Percentiles rank a stretch among this genome's conserved stretches.
These are phyloP conservation scores for Colistium nudipinnis DNA, from an alignment of 2,113 vertebrate genomes.

Conservation along the genomic window DNA sequence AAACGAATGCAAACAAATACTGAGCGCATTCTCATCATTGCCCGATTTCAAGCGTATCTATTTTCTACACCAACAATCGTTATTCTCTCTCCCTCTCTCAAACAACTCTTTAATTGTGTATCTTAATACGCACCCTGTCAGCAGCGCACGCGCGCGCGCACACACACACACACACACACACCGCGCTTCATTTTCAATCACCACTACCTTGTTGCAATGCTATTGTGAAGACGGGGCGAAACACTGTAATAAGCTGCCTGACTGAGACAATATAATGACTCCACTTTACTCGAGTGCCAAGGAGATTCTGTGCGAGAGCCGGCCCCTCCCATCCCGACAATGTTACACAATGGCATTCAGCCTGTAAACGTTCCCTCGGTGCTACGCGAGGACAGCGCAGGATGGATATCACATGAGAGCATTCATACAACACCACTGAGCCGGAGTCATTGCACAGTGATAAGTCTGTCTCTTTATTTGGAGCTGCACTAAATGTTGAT, in stretches of 20 bases:
- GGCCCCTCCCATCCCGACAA: neutral
- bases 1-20: too few species aligned
- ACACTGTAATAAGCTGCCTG: slow-evolving; percentile 37
- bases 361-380: neutral
- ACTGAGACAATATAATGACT: slow-evolving; percentile 45
- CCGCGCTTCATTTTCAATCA: slow-evolving; percentile 49
- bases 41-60: neutral
- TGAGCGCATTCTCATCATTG: neutral
- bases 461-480: neutral
- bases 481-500: neutral
- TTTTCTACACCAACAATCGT: neutral
- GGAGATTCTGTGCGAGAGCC: neutral
- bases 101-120: neutral
- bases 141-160: neutral
- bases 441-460: neutral
- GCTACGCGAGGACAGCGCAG: slow-evolving; percentile 9
- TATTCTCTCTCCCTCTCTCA: neutral
- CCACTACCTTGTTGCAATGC: slow-evolving; percentile 10
- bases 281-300: slow-evolving; percentile 35
- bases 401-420: neutral
- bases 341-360: slow-evolving; percentile 28
- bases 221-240: slow-evolving; percentile 29
- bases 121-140: neutral
- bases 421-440: neutral
- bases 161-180: slow-evolving; percentile 14